Evolutionary conservation across 1,140 invertebrate species (phyloP).

Genomic region (Rhagoletis pomonella): DNA sequence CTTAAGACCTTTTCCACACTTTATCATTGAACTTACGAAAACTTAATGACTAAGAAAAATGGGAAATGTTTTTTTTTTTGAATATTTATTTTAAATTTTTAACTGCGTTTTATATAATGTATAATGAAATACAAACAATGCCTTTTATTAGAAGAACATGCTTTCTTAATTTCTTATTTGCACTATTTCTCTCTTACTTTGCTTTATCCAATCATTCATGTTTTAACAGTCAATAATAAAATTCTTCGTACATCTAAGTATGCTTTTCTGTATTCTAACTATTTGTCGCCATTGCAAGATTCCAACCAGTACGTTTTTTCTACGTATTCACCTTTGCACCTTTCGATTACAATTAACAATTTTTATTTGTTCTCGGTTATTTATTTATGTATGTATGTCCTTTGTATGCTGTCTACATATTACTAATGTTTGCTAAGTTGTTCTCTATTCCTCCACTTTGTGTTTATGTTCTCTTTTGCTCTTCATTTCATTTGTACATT

Average conservation of each 20-base stretch:
- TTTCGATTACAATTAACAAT: constrained; percentile 33
- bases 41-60: constrained; percentile 29
- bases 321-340: not conserved
- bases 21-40: not conserved
- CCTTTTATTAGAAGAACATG: not conserved
- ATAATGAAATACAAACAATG: not conserved
- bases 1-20: not conserved
- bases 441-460: constrained; percentile 29
- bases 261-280: not conserved
- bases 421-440: not conserved
- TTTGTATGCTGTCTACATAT: not conserved
- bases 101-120: not conserved
- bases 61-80: not conserved
- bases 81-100: not conserved
- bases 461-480: not conserved
- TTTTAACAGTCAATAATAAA: constrained; percentile 37
- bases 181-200: not conserved
- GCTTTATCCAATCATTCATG: not conserved
- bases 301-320: not conserved
- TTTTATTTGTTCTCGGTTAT: too few relatives aligned
- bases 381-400: not conserved
- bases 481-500: constrained; percentile 37
- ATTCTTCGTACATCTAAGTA: not conserved
- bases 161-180: constrained; percentile 1
- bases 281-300: not conserved